Base-by-base conservation (phyloP, 2,888 invertebrate species). In the Parasteatoda lunata region DNA sequence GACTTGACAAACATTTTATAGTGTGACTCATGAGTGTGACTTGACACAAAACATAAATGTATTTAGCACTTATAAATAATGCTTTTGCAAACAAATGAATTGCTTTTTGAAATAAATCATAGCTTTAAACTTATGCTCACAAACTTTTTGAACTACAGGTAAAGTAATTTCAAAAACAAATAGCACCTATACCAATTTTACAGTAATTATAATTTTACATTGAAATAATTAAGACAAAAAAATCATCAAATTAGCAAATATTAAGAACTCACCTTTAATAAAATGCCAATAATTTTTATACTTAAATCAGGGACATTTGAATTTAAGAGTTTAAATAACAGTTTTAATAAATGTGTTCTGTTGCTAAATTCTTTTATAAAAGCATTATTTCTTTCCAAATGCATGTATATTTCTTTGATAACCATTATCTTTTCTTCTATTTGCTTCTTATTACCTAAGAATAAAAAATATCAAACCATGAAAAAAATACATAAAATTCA, bases 291-390 rank as follows among this genome's bases (percentile, higher is more conserved):
- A 45, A 71, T 66, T 47, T 80, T 52, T 11, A 85, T n/a, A 49
- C 80, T 80, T 30, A 85, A 59, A 30, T 30, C 49, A 9, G 80
- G 80, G 30, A 66, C 80, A 70, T 76, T 65, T 8, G 80, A 47
- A 65, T 85, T 77, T 54, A 85, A 59, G n/a, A 85, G 68, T 54
- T 72, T 80, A 48, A 85, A 85, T n/a, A 85, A 69, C 8, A 71
- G n/a, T 76, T 85, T 85, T 30, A 85, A 54, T 47, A 85, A 68
- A 15, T 76, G 66, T 52, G 72, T 77, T n/a, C 85, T 76, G 49
- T 77, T 76, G 2, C 30, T 68, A 77, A 54, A 59, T 3, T 48
- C n/a, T 1, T 47, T 30, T 47, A 70, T 30, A 77, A 85, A 80
- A 9, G 70, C 59, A 47, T 65, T 48, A 65, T 59, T 80, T 13